Evolutionary conservation across 2,888 invertebrate species (phyloP).

Genomic region (Tetragonisca angustula): DNA sequence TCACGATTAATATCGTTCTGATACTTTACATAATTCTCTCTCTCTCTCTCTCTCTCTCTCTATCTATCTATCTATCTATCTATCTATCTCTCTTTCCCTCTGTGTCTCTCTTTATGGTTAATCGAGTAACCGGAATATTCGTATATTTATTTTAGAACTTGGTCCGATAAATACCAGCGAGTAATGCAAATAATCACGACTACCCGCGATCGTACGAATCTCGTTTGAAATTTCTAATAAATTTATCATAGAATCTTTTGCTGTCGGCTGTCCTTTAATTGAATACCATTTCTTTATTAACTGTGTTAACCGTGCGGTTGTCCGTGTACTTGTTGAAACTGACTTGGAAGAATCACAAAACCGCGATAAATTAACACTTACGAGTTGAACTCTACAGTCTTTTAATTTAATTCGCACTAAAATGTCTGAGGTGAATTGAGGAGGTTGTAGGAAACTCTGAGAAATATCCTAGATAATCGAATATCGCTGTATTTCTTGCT

Average conservation of each 20-base stretch:
- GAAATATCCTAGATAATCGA: not conserved
- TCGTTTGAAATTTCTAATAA: not conserved
- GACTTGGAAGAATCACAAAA: not conserved
- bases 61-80: too few relatives aligned
- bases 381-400: not conserved
- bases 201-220: not conserved
- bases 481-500: not conserved
- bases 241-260: not conserved
- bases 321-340: not conserved
- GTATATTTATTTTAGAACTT: constrained; percentile 20
- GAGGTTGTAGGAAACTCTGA: not conserved
- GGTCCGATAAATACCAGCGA: not conserved
- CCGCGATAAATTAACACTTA: not conserved
- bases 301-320: not conserved
- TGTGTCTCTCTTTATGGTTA: not conserved
- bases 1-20: constrained; percentile 25
- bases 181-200: not conserved
- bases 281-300: not conserved
- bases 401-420: not conserved
- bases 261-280: not conserved
- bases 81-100: too few relatives aligned
- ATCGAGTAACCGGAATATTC: constrained; percentile 22
- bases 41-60: not conserved
- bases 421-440: not conserved
- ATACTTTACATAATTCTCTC: constrained; percentile 12